Evolutionary conservation across 2,113 vertebrate genomes (phyloP), one percentile per base, ranked within the genome.

Genomic region (Podilymbus podiceps): DNA sequence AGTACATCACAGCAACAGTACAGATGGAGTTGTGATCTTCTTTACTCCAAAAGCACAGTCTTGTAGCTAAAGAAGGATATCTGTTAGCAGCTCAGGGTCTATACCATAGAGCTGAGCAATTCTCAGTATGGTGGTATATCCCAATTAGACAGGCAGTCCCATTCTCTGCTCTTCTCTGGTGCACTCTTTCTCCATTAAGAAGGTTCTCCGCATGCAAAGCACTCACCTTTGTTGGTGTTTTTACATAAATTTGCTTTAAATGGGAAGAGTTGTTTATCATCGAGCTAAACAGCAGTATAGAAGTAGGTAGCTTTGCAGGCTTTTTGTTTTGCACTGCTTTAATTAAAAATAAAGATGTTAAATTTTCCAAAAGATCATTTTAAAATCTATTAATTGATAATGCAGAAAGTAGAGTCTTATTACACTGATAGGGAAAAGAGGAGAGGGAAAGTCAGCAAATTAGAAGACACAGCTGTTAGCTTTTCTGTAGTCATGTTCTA

Each of bases 11-110:
- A 85, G 94, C 95, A 97, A 97, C 94, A 95, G 92, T 95, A 93
- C 96, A 96, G 96, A 97, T 96, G 95, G 97, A 97, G 94, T 95
- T 95, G 84, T 95, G 97, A 96, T 97, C 91, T 93, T 97, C 94
- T 96, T 97, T 97, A 96, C 92, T 97, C 96, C 89, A 97, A 97
- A 97, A 92, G 92, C 92, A 97, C 95, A 97, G 97, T 96, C 95
- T 94, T 97, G 83, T 93, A 94, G 90, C 95, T 97, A 97, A 97
- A 97, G 97, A 95, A 95, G 95, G 94, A 97, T 95, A 93, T 91
- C 95, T 95, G 94, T 96, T 96, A 97, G 77, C 92, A 96, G 86
- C 59, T 96, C 77, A 95, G 71, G 95, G 92, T 97, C 95, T 95
- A 93, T 97, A 95, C 84, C 91, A 92, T 91, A 93, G 62, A 94